Evolutionary conservation across 2,888 invertebrate species (phyloP).

Genomic region (Deroplatys truncata): DNA sequence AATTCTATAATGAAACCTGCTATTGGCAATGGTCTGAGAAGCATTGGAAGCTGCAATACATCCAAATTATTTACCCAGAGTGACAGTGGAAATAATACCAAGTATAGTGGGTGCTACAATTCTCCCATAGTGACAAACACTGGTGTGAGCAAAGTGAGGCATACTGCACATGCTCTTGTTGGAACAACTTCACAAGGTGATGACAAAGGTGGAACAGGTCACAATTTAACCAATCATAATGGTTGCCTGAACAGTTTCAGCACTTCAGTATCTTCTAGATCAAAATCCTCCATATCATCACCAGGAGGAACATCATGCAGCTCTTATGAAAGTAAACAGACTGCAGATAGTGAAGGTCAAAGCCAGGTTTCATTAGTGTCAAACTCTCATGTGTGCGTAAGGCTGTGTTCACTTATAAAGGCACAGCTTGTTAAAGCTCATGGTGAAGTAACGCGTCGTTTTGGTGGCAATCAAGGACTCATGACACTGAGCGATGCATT

Average conservation of each 20-base stretch:
- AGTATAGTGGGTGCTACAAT: not conserved
- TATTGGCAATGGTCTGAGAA: not conserved
- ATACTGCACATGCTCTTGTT: not conserved
- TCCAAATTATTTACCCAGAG: not conserved
- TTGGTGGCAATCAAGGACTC: slow-evolving; percentile 27
- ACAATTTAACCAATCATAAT: not conserved
- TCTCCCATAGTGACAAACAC: not conserved
- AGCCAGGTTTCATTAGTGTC: not conserved
- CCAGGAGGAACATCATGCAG: not conserved
- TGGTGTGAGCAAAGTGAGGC: not conserved
- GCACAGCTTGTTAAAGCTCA: slow-evolving; percentile 74
- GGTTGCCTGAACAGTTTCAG: not conserved
- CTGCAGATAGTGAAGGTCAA: not conserved
- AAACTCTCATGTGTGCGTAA: slow-evolving; percentile 56
- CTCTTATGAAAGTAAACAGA: not conserved
- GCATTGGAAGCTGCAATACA: not conserved
- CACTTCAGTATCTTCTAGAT: not conserved
- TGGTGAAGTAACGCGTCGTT: slow-evolving; percentile 60
- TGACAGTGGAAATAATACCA: not conserved
- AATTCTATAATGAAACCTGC: not conserved
- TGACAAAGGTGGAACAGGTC: not conserved
- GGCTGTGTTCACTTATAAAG: slow-evolving; percentile 73
- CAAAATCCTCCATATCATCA: not conserved
- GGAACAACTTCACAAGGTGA: not conserved
- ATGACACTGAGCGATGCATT: slow-evolving; percentile 35